Evolutionary conservation across 2,797 vertebrate species (phyloP).

Genomic region (Selene dorsalis): DNA sequence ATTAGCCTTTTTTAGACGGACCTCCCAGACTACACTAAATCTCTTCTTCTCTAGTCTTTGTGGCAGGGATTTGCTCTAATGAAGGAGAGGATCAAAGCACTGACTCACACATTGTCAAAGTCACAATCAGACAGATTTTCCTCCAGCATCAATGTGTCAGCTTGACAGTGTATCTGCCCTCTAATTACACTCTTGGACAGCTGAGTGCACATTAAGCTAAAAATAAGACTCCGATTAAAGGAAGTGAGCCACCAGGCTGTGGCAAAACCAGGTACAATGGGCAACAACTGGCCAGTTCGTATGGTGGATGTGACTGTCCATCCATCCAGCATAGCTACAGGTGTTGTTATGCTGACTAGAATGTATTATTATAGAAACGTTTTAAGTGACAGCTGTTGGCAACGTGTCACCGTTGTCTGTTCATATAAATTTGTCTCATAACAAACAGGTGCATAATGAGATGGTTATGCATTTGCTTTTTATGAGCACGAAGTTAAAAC

Average conservation of each 20-base stretch:
- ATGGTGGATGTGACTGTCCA: neutral
- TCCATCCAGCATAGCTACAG: no score
- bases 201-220: constrained; percentile 51
- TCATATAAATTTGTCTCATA: neutral
- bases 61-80: constrained; percentile 76
- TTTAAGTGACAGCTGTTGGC: constrained; percentile 17
- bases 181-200: constrained; percentile 60
- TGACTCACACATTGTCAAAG: constrained; percentile 70
- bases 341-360: neutral
- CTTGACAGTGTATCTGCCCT: constrained; percentile 47
- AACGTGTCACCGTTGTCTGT: constrained; percentile 1
- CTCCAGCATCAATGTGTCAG: constrained; percentile 41
- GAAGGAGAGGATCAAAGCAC: constrained; percentile 73
- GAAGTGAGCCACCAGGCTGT: constrained; percentile 14
- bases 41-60: constrained; percentile 70
- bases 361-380: neutral
- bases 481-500: constrained; percentile 33
- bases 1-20: constrained; percentile 56
- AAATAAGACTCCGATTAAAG: constrained; percentile 35
- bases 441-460: constrained; percentile 35
- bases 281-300: neutral
- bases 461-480: constrained; percentile 39
- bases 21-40: constrained; percentile 75
- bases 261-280: constrained; percentile 31
- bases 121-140: constrained; percentile 68